Conservation (phyloP, 2,797 vertebrate genomes). For the Sebastes aleutianus region DNA sequence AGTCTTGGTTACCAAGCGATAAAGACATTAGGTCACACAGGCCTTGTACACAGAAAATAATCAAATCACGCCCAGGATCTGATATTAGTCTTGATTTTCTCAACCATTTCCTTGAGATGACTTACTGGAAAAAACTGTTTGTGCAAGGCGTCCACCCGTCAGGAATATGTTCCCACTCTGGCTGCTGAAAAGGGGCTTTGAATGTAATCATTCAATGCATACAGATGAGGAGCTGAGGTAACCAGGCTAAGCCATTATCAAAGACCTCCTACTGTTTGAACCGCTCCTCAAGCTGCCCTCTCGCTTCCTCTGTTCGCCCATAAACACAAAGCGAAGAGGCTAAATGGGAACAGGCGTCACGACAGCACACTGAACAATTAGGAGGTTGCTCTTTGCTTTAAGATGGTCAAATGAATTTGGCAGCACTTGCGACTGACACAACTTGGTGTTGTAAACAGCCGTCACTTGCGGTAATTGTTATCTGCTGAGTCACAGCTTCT, state of each 20-base stretch:
- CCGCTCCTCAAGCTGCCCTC: slow-evolving; percentile 13
- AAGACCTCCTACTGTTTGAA: slow-evolving; percentile 37
- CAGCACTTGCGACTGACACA: background rate
- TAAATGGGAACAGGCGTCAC: slow-evolving; percentile 29
- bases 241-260: slow-evolving; percentile 35
- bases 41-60: slow-evolving; percentile 43
- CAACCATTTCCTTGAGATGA: slow-evolving; percentile 9
- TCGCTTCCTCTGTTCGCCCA: slow-evolving; percentile 18
- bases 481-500: slow-evolving; percentile 29
- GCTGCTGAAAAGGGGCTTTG: background rate
- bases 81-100: slow-evolving; percentile 44
- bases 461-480: slow-evolving; percentile 13
- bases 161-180: background rate
- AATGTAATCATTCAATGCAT: slow-evolving; percentile 31
- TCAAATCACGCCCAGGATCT: slow-evolving; percentile 43
- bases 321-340: slow-evolving; percentile 35
- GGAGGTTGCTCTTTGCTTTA: background rate
- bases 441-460: slow-evolving; percentile 6
- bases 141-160: slow-evolving; percentile 9
- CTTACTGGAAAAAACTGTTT: slow-evolving; percentile 30
- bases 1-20: slow-evolving; percentile 54
- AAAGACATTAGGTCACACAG: slow-evolving; percentile 36
- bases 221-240: slow-evolving; percentile 39
- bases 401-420: background rate
- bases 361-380: slow-evolving; percentile 12